Conservation (phyloP, 2,797 vertebrate genomes). For the Amazonetta brasiliensis region DNA sequence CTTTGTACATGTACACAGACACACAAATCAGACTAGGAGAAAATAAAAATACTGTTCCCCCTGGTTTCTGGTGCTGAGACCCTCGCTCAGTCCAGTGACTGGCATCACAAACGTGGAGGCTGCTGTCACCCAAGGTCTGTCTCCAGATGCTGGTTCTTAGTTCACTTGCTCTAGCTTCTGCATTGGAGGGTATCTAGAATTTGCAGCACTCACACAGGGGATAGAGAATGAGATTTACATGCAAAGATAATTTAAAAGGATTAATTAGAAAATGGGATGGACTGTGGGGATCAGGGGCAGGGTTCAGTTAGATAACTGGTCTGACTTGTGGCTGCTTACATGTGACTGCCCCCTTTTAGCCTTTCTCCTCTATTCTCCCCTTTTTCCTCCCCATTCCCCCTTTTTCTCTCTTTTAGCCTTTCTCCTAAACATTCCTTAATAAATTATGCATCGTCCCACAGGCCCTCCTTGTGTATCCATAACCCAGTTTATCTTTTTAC, state of each 20-base stretch:
- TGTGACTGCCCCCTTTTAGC: neutral
- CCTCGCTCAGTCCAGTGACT: neutral
- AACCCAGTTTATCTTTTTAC: neutral
- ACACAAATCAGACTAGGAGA: neutral
- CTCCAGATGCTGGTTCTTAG: neutral
- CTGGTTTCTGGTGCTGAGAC: neutral
- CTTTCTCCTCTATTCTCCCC: neutral
- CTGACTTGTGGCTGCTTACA: neutral
- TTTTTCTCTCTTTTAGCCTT: neutral
- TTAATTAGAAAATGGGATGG: neutral
- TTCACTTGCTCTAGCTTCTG: neutral
- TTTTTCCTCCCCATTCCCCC: neutral
- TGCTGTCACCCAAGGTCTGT: neutral
- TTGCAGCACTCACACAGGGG: neutral
- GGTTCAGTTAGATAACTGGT: neutral
- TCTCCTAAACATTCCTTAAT: neutral
- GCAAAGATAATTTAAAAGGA: neutral
- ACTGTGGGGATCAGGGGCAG: neutral
- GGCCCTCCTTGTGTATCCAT: neutral
- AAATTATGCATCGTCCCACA: neutral
- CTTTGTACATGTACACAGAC: neutral
- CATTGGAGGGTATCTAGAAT: too few species aligned
- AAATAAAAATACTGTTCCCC: neutral
- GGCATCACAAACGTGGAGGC: neutral
- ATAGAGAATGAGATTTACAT: neutral